phyloP scores from a whole-genome alignment of 2,888 invertebrate genomes.

The Esperia sulphurella region DNA sequence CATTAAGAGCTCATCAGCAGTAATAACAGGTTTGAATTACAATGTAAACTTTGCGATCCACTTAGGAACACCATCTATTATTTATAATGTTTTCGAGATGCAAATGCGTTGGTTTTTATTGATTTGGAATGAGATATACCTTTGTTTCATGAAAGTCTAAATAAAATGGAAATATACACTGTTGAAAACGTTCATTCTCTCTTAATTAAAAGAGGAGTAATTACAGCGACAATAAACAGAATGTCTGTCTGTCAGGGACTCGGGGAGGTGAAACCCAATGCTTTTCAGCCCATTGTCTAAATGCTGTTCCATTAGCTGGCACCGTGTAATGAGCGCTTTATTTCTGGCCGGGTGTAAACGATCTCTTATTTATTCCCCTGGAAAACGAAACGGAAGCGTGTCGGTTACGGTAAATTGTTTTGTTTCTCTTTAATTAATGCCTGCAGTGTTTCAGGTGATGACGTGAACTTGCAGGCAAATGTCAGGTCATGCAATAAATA shows the following conservation, averaged over 20 bases:
- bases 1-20: no score
- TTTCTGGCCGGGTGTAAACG: background rate
- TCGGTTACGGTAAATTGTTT: background rate
- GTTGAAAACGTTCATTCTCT: background rate
- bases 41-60: no score
- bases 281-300: background rate
- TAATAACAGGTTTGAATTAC: no score
- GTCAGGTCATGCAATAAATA: no score
- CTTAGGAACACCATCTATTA: no score
- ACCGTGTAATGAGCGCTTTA: slow-evolving; percentile 4
- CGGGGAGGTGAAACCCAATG: background rate
- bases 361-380: slow-evolving; percentile 3
- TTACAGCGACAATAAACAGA: background rate
- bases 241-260: background rate
- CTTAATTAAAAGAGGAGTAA: background rate
- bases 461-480: no score
- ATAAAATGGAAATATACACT: background rate
- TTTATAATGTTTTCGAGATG: no score
- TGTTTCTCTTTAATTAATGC: background rate
- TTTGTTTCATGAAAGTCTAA: no score
- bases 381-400: background rate
- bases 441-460: no score
- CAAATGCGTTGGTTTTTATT: no score
- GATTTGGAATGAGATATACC: no score
- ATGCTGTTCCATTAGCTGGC: background rate